phyloP scores from a whole-genome alignment of 2,113 vertebrate genomes.

The Brachyistius frenatus region DNA sequence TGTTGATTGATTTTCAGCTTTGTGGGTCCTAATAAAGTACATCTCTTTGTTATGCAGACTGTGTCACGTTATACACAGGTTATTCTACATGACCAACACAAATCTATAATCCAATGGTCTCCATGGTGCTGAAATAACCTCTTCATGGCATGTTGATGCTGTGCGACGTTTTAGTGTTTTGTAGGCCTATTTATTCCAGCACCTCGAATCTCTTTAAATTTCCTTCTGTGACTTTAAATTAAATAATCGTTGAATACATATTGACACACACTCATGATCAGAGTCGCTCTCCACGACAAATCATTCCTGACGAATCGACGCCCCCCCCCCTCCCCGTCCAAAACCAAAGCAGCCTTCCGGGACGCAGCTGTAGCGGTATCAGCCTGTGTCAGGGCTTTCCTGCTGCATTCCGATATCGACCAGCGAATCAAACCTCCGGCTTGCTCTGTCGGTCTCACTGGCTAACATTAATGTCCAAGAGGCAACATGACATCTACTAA shows the following conservation, averaged over 20 bases:
- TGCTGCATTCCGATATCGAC: constrained; percentile 70
- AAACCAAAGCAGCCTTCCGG: constrained; percentile 64
- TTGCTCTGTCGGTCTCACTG: constrained; percentile 24
- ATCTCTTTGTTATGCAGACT: neutral
- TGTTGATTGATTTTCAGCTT: neutral
- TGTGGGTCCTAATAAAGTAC: neutral
- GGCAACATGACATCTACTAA: constrained; percentile 68
- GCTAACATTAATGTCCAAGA: neutral
- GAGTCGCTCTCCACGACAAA: neutral
- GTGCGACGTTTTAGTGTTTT: neutral
- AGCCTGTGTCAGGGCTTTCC: constrained; percentile 74
- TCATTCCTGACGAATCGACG: neutral
- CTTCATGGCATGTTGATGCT: neutral
- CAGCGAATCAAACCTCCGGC: constrained; percentile 43
- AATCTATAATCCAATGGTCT: neutral
- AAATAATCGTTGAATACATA: neutral
- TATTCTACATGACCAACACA: neutral
- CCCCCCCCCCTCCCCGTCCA: neutral
- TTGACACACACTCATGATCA: neutral
- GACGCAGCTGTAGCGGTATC: constrained; percentile 78
- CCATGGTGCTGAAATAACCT: neutral
- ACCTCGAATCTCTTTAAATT: too few species aligned
- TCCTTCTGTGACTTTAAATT: too few species aligned
- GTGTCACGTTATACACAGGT: neutral
- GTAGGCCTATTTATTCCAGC: too few species aligned